These are phyloP conservation scores for Sinocyclocheilus grahami DNA, from an alignment of 2,113 vertebrate species.

Conservation along the genomic window DNA sequence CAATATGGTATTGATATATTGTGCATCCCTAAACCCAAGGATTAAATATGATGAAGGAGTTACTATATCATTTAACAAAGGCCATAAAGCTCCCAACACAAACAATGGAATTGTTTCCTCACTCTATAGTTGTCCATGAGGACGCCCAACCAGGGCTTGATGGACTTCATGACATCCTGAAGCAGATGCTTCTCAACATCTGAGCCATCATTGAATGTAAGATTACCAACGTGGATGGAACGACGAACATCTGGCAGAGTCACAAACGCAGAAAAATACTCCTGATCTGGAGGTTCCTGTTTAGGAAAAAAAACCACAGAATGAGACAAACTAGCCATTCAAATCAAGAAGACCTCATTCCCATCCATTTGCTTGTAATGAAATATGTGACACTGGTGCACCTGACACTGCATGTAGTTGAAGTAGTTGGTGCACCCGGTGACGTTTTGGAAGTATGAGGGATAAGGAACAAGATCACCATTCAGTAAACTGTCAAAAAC, in stretches of 20 bases:
- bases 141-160: constrained; percentile 85
- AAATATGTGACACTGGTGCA: constrained; percentile 58
- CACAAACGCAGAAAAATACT: constrained; percentile 78
- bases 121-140: constrained; percentile 89
- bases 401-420: constrained; percentile 80
- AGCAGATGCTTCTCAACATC: constrained; percentile 80
- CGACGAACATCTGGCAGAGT: constrained; percentile 76
- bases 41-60: no score
- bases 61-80: background rate
- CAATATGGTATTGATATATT: background rate
- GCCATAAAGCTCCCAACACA: background rate
- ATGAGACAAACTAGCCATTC: background rate
- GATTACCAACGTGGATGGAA: constrained; percentile 86
- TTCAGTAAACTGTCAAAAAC: constrained; percentile 80
- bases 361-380: background rate
- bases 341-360: background rate
- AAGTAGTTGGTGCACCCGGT: constrained; percentile 83
- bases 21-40: no score
- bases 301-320: constrained; percentile 5
- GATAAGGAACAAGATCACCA: constrained; percentile 71
- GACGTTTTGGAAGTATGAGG: constrained; percentile 80
- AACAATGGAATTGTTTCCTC: constrained; percentile 45
- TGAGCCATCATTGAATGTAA: constrained; percentile 76
- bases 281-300: constrained; percentile 78
- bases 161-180: constrained; percentile 82